Base-by-base conservation (phyloP, 2,888 invertebrate species). In the Coelinius sp. region DNA sequence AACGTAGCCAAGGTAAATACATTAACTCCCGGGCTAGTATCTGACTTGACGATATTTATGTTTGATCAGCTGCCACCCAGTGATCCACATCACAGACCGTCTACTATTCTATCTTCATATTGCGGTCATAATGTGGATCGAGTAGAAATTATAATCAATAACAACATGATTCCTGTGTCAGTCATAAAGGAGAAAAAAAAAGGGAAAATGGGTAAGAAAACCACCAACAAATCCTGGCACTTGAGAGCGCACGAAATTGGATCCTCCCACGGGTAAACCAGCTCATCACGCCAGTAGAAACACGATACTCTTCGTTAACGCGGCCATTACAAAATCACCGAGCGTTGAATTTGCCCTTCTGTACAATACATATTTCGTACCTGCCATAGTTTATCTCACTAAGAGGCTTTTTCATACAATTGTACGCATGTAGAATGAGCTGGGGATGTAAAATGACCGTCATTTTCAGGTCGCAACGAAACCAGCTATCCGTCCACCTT, bases 31-130 rank as follows among this genome's bases (percentile, higher is more conserved):
- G 49, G 59, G 41, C 44, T 59, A 49, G 70, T 68, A 31, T 20
- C 62, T 70, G 66, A 73, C 76, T 80, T 78, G 78, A 78, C 79
- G 78, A 80, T 82, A 82, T 83, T 82, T 84, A 83, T 85, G 80
- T 84, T 83, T 83, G 81, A 85, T 83, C 85, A 84, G 83, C 81
- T 82, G 84, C 79, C 79, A 77, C 77, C 31, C 75, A 73, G 44
- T 59, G 70, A 69, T 72, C 72, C 70, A 68, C 65, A n/a, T 52
- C 66, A 71, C 52, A 59, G n/a, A n/a, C n/a, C n/a, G n/a, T n/a
- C n/a, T n/a, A n/a, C n/a, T n/a, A n/a, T n/a, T n/a, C n/a, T n/a
- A n/a, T n/a, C n/a, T n/a, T n/a, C n/a, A n/a, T n/a, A n/a, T n/a
- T n/a, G n/a, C n/a, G n/a, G n/a, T n/a, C n/a, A n/a, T n/a, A n/a